These are phyloP conservation scores for Saimiri boliviensis DNA, from an alignment of 2,113 vertebrate genomes.

Conservation along the genomic window DNA sequence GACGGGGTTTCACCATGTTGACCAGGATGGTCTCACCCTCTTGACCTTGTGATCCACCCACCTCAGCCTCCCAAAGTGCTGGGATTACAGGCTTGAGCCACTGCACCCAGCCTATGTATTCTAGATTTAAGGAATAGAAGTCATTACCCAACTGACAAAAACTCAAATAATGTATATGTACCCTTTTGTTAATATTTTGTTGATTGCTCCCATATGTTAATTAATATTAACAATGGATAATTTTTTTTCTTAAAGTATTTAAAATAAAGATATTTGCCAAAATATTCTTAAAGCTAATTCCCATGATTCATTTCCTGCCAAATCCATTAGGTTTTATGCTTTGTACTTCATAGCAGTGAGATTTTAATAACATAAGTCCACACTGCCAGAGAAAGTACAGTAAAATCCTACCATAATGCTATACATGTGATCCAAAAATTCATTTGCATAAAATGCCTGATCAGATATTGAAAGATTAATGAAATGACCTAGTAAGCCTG, in stretches of 20 bases:
- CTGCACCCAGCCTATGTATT: too few species aligned
- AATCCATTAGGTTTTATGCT: background rate
- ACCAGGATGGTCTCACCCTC: too few species aligned
- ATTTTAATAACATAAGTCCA: background rate
- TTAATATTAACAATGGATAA: background rate
- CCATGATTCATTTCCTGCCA: background rate
- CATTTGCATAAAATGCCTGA: background rate
- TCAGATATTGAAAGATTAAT: background rate
- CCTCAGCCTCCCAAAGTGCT: too few species aligned
- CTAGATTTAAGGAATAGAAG: slow-evolving; percentile 13
- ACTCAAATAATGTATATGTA: background rate
- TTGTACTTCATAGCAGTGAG: slow-evolving; percentile 20
- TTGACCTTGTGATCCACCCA: too few species aligned
- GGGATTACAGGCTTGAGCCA: too few species aligned
- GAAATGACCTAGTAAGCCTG: background rate
- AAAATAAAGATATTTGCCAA: background rate
- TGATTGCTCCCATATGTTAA: background rate
- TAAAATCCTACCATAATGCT: background rate
- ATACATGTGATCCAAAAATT: background rate
- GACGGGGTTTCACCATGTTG: too few species aligned
- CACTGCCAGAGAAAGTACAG: background rate
- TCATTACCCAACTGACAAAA: slow-evolving; percentile 7
- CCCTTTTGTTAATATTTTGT: slow-evolving; percentile 4
- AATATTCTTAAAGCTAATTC: slow-evolving; percentile 41
- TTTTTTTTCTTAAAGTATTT: slow-evolving; percentile 16